phyloP scores from a whole-genome alignment of 2,888 invertebrate species.

The Oxycera nigricornis region DNA sequence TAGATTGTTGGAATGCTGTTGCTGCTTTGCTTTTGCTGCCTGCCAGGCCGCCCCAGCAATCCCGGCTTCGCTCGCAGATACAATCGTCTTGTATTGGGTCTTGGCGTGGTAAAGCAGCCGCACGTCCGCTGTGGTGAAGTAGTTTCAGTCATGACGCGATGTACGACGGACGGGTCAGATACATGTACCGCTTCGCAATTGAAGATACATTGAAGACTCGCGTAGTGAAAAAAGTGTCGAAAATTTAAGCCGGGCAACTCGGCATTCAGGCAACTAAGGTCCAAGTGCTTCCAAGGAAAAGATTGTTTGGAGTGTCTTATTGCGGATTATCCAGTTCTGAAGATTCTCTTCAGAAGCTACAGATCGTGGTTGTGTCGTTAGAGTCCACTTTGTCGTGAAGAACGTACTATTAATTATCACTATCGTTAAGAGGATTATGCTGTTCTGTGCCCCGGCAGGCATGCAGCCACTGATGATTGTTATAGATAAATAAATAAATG shows the following conservation, averaged over 20 bases:
- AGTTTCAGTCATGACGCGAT: conserved; percentile 37
- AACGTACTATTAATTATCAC: conserved; percentile 37
- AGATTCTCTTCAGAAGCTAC: not conserved
- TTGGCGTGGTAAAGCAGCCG: not conserved
- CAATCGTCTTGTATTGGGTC: not conserved
- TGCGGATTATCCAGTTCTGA: conserved; percentile 27
- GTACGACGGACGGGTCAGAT: conserved; percentile 3
- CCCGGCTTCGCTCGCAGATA: not conserved
- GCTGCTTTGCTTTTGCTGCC: not conserved
- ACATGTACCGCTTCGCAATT: not conserved
- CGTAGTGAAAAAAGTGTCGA: conserved; percentile 1
- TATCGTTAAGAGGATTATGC: conserved; percentile 33
- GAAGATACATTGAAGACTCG: not conserved
- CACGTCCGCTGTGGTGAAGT: conserved; percentile 15
- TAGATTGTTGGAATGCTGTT: not conserved
- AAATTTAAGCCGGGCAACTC: not conserved
- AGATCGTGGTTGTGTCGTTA: conserved; percentile 15
- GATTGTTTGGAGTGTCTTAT: conserved; percentile 2
- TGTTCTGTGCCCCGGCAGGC: no score
- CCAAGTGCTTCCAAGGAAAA: not conserved
- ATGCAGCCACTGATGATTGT: not conserved
- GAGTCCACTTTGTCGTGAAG: conserved; percentile 5
- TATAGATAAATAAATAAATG: not conserved
- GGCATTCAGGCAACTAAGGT: not conserved
- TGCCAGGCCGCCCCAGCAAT: not conserved